Conservation (phyloP, 2,797 vertebrate genomes). For the Rousettus madagascariensis region DNA sequence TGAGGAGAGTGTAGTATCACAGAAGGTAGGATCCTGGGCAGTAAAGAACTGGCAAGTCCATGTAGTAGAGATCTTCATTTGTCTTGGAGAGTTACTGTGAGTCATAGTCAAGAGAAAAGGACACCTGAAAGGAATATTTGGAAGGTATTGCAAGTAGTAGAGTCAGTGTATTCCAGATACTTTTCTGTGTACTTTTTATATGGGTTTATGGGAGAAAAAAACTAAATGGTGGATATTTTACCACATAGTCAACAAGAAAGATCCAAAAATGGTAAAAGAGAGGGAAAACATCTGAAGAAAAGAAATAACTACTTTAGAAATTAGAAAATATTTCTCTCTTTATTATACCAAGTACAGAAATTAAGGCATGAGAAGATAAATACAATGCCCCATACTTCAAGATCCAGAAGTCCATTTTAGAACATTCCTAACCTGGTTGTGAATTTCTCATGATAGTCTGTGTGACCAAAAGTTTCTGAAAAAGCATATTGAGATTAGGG, state of each 20-base stretch:
- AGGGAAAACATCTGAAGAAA: not conserved
- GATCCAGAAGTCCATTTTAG: not conserved
- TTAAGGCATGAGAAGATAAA: not conserved
- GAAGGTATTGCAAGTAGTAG: not conserved
- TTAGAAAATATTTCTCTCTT: not conserved
- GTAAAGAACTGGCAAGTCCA: not conserved
- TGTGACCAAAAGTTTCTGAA: not conserved
- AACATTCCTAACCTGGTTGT: not conserved
- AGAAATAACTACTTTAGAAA: not conserved
- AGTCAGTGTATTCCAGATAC: not conserved
- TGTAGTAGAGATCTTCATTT: not conserved
- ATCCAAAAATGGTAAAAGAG: not conserved
- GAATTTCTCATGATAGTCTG: not conserved
- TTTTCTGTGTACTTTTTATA: not conserved
- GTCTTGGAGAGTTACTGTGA: not conserved
- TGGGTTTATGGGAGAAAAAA: not conserved
- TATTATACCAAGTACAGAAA: not conserved
- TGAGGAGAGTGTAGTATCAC: not conserved
- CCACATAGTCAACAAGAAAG: not conserved
- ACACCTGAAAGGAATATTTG: slow-evolving; percentile 26
- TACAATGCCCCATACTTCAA: not conserved
- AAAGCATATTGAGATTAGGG: not conserved
- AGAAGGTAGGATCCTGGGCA: not conserved
- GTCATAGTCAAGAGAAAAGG: not conserved
- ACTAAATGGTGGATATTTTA: not conserved